These are phyloP conservation scores for Salvelinus alpinus DNA, from an alignment of 2,113 vertebrate genomes.

Conservation along the genomic window DNA sequence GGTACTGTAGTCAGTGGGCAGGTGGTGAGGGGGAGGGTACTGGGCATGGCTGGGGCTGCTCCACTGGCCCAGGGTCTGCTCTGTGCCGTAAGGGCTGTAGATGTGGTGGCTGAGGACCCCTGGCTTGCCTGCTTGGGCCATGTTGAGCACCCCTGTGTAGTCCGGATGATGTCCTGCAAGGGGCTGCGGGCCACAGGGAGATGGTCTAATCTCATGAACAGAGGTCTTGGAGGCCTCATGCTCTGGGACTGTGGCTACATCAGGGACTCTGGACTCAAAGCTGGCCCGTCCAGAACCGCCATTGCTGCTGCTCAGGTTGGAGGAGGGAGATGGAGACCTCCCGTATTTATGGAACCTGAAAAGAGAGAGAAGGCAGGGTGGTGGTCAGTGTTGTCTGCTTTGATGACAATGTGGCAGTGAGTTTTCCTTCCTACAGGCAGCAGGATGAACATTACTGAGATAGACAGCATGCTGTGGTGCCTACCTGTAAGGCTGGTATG, in stretches of 20 bases:
- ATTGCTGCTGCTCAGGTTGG: conserved; percentile 60
- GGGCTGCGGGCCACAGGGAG: conserved; percentile 60
- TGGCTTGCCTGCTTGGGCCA: conserved; percentile 74
- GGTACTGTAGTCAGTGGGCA: conserved; percentile 78
- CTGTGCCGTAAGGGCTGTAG: conserved; percentile 75
- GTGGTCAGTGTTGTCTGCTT: not conserved
- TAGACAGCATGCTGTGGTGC: not conserved
- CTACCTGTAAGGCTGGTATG: conserved; percentile 76
- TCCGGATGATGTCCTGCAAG: conserved; percentile 75
- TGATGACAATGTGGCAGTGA: not conserved
- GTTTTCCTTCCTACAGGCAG: not conserved
- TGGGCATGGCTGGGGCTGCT: conserved; percentile 74
- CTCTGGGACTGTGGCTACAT: conserved; percentile 76
- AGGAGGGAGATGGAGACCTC: conserved; percentile 68
- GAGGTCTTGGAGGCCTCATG: conserved; percentile 67
- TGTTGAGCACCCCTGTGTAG: conserved; percentile 77
- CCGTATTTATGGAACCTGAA: conserved; percentile 61
- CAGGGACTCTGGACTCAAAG: conserved; percentile 71
- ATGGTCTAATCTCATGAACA: conserved; percentile 51
- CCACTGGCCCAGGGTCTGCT: conserved; percentile 83
- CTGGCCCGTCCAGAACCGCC: conserved; percentile 53
- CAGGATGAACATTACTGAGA: not conserved
- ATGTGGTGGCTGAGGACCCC: conserved; percentile 71
- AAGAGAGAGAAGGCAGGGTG: not conserved
- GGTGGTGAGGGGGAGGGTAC: conserved; percentile 77